A percentile compares a stretch with the other conserved stretches of the same genome.
Conservation (phyloP, 2,113 vertebrate species). For the Noctilio leporinus region DNA sequence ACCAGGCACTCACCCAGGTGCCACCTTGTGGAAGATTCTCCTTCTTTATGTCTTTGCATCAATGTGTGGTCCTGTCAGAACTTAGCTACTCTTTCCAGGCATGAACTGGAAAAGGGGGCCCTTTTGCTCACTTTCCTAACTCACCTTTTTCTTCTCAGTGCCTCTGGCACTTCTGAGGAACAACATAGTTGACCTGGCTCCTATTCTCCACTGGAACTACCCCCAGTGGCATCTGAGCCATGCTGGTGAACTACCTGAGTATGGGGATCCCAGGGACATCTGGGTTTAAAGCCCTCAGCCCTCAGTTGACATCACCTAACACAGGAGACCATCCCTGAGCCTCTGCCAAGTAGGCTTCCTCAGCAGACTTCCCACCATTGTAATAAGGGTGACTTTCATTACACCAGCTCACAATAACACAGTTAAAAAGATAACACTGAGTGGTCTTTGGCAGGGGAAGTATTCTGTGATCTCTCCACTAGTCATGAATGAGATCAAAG, state of each 20-base stretch:
- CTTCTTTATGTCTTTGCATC: neutral
- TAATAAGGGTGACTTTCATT: neutral
- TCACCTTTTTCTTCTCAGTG: neutral
- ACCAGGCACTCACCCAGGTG: neutral
- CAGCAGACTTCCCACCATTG: neutral
- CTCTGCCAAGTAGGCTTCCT: neutral
- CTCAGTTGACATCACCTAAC: neutral
- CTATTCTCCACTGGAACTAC: no score
- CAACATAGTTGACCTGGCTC: neutral
- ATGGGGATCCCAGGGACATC: no score
- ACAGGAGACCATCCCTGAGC: accelerated
- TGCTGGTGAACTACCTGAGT: neutral
- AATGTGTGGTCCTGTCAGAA: no score
- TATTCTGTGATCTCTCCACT: neutral
- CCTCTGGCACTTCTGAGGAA: neutral
- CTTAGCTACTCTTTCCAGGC: neutral
- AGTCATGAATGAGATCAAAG: neutral
- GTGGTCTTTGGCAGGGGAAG: neutral
- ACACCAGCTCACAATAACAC: neutral
- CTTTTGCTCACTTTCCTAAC: neutral
- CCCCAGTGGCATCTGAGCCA: neutral
- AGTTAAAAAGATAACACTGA: neutral
- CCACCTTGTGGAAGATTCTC: neutral
- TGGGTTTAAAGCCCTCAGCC: neutral
- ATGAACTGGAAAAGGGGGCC: no score